Conservation (phyloP, 2,888 invertebrate species). For the Spatulosminthurus flaviceps region DNA sequence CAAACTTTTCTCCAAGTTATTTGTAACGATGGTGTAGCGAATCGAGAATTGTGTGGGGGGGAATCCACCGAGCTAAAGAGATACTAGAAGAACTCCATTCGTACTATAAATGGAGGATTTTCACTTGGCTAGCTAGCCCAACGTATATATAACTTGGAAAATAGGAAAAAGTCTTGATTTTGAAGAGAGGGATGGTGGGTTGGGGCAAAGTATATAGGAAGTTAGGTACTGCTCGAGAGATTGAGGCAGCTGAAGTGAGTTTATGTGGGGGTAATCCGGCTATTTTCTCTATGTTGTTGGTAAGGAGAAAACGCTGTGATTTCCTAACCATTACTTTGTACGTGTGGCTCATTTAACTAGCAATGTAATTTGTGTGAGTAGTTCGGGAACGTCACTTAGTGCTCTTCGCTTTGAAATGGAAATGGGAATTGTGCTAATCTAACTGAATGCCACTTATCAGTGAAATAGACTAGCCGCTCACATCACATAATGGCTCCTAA, state of each 20-base stretch:
- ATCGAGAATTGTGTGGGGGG: constrained; percentile 41
- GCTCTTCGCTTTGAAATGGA: constrained; percentile 53
- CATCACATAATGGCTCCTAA: constrained; percentile 53
- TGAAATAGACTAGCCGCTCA: constrained; percentile 53
- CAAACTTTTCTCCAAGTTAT: constrained; percentile 57
- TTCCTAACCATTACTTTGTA: constrained; percentile 56
- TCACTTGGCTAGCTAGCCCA: neutral
- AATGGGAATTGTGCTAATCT: constrained; percentile 54
- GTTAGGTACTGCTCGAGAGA: constrained; percentile 3
- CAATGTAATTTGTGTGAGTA: constrained; percentile 54
- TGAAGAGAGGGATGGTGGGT: neutral
- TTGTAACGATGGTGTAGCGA: constrained; percentile 53
- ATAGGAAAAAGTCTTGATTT: constrained; percentile 15
- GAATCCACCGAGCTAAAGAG: neutral
- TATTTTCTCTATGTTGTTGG: constrained; percentile 31
- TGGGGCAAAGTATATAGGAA: constrained; percentile 4
- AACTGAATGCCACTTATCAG: constrained; percentile 54
- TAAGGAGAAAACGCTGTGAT: constrained; percentile 49
- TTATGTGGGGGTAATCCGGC: constrained; percentile 10
- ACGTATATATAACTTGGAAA: neutral
- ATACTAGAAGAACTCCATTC: constrained; percentile 6
- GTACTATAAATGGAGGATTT: neutral
- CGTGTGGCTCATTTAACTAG: constrained; percentile 57
- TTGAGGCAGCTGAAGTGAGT: constrained; percentile 15
- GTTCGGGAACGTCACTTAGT: constrained; percentile 52